Evolutionary conservation across 2,888 invertebrate genomes (phyloP), one percentile per base, ranked within the genome.

Genomic region (Germaria angustata): DNA sequence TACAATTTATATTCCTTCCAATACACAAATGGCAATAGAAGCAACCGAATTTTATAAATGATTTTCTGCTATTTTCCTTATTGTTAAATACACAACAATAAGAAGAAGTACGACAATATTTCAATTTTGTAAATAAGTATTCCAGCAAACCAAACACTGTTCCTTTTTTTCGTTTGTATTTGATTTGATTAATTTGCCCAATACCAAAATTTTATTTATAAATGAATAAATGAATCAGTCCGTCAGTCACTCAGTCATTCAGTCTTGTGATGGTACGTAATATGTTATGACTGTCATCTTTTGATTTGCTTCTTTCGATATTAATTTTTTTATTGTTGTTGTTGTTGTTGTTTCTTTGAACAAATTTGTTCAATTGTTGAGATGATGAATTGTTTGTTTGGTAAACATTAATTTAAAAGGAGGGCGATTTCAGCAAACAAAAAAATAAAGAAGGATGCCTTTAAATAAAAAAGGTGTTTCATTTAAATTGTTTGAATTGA

Each of bases 311-410:
- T 41, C 13, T 51, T 46, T 41, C 11, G 5, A 41, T 15, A 34
- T 11, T 9, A 32, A 73, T 17, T 36, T 9, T n/a, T 9, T 28
- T 28, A 28, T 15, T 41, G 41, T 39, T 53, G 72, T 65, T 73
- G 73, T 28, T 53, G 24, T 15, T 55, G 6, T 61, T 72, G 36
- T 51, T 69, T 44, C 32, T 44, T 72, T 66, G 66, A 41, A 79
- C 71, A 82, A 80, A 82, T 82, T 82, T 82, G 71, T 82, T 71
- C 82, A 71, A 82, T 82, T 82, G 79, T 82, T 76, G 28, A 77
- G 61, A 82, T 82, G 82, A 82, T 82, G 82, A 82, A 82, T 82
- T 79, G 82, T 82, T 82, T 82, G 79, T 82, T 82, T 69, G 79
- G 75, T 79, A 82, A 76, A 82, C 79, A 82, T 79, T 82, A 79